A percentile compares a stretch with the other conserved stretches of the same genome.
Conservation (phyloP, 2,113 vertebrate species). For the Formicarius rufipectus region DNA sequence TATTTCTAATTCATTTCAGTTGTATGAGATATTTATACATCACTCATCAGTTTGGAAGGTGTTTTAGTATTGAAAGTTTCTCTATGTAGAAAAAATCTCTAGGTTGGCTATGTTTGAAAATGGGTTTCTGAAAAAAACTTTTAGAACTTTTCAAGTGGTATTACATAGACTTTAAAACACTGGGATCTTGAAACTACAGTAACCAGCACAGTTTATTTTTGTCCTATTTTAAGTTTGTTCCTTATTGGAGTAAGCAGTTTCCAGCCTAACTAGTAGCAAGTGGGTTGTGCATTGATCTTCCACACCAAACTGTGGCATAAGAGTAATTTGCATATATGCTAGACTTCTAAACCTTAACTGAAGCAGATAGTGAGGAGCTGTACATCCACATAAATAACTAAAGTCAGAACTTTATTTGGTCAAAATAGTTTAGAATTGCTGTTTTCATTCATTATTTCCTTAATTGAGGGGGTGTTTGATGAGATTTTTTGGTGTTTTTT, state of each 20-base stretch:
- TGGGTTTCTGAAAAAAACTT: not conserved
- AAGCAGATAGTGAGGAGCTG: not conserved
- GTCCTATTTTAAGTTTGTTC: not conserved
- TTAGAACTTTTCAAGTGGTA: not conserved
- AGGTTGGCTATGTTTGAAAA: not conserved
- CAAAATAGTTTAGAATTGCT: not conserved
- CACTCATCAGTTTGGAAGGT: not conserved
- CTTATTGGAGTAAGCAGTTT: not conserved
- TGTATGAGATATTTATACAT: not conserved
- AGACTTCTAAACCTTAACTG: not conserved
- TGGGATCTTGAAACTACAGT: not conserved
- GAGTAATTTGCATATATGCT: not conserved
- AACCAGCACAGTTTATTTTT: not conserved
- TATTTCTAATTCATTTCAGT: not conserved
- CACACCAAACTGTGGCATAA: not conserved
- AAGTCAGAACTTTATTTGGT: not conserved
- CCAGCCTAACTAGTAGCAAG: not conserved
- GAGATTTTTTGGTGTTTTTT: not conserved
- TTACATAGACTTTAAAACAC: not conserved
- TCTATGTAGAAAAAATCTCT: not conserved
- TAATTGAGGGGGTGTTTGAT: not conserved
- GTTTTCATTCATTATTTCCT: not conserved
- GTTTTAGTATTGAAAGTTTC: not conserved
- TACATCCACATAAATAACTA: not conserved
- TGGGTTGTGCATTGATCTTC: not conserved